Percentiles rank a stretch among this genome's conserved stretches.
Conservation (phyloP, 2,113 vertebrate species). For the Aegithalos caudatus region DNA sequence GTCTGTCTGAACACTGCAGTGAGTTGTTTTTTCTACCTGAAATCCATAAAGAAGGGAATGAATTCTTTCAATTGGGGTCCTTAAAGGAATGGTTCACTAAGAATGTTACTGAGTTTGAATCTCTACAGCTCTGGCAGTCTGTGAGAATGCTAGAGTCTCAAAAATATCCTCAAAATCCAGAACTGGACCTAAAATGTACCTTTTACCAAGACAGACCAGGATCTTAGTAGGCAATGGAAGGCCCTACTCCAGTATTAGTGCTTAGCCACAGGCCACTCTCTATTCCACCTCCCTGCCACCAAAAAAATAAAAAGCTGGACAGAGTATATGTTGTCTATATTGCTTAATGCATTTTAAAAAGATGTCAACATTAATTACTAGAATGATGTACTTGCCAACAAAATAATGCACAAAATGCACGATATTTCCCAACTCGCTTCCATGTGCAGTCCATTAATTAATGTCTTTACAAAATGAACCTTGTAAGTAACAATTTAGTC, state of each 20-base stretch:
- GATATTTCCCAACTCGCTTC: neutral
- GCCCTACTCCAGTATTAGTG: neutral
- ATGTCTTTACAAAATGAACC: constrained; percentile 38
- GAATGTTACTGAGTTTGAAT: neutral
- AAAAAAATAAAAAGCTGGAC: neutral
- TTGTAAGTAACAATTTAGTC: constrained; percentile 3
- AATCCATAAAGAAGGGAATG: neutral
- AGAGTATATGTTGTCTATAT: constrained; percentile 59
- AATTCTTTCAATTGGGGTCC: neutral
- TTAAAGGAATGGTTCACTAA: neutral
- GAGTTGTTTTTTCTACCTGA: neutral
- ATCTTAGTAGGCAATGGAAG: neutral
- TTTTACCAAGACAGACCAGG: neutral
- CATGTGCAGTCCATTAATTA: neutral
- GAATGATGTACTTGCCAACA: constrained; percentile 23
- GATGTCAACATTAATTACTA: constrained; percentile 55
- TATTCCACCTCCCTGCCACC: neutral
- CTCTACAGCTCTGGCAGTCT: neutral
- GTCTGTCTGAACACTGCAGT: neutral
- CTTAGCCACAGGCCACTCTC: neutral
- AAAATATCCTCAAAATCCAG: neutral
- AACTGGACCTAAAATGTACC: neutral
- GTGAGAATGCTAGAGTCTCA: neutral
- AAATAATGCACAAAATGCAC: constrained; percentile 41
- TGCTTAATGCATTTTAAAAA: constrained; percentile 60